Base-by-base conservation (phyloP, 92 coral and sea anemone genomes). In the Umimayanthus kanabou region DNA sequence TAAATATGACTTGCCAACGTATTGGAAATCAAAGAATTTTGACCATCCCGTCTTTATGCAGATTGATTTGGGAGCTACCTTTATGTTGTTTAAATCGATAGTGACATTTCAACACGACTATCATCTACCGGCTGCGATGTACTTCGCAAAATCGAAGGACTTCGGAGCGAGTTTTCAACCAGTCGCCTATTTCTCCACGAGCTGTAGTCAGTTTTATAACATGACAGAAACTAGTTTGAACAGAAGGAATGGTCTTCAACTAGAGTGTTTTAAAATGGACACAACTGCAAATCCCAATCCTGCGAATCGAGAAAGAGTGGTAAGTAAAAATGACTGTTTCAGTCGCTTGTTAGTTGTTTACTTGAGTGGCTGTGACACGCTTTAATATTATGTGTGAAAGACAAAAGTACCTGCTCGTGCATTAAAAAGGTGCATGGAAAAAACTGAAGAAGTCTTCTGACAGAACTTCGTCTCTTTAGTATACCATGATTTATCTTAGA, bases 11-110 rank as follows among this genome's bases (percentile, higher is more conserved):
- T 57, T 18, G 37, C 43, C 40, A n/a, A 92, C 97, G 9, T 97
- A 90, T 82, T 97, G 99, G 99, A 97, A 97, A 86, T 94, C 98
- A 57, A 92, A 87, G 83, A 97, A 97, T 71, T 88, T 83, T 39
- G 96, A 92, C 6, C 85, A 81, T 71, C 98, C 98, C 39, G 99
- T 97, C 26, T 88, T 87, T 75, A 77, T 95, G 55, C 93, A 95
- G 71, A 75, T 95, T 13, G 97, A 93, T 73, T 83, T 93, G 47
- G 95, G 94, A 15, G 82, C 93, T 28, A 84, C 88, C 7, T 95
- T 91, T 71, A 93, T 97, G 96, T 80, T 95, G 4, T 91, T 86
- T 78, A 84, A 65, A 81, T 91, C 96, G 22, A 61, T 86, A 3
- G 94, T 91, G 72, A 93, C 93, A n/a, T 97, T 97, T 81, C 66